Conservation (phyloP, 2,797 vertebrate species). For the Anolis apletophallus region DNA sequence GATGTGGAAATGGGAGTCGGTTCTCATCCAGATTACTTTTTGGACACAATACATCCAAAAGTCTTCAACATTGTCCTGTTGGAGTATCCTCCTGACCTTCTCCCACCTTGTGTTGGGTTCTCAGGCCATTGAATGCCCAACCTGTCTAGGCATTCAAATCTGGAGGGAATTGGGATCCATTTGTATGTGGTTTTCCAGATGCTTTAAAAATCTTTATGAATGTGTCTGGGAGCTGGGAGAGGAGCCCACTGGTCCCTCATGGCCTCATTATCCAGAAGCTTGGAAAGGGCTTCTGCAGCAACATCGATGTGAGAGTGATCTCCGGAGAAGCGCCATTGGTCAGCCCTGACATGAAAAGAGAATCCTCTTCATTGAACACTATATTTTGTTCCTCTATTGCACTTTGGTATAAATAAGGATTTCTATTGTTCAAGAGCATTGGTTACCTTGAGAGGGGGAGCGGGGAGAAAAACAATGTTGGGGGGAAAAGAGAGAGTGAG, state of each 20-base stretch:
- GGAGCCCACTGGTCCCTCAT: too few species aligned
- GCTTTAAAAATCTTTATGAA: not conserved
- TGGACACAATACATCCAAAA: too few species aligned
- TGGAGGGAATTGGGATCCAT: not conserved
- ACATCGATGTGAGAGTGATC: slow-evolving; percentile 3
- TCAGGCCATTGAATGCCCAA: not conserved
- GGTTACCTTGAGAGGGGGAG: slow-evolving; percentile 1
- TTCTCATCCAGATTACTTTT: not conserved
- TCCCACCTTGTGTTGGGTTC: not conserved
- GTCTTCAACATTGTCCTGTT: not conserved
- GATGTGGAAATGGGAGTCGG: not conserved
- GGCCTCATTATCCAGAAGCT: not conserved
- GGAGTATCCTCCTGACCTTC: not conserved
- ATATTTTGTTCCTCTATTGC: not conserved
- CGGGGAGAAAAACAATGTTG: slow-evolving; percentile 3
- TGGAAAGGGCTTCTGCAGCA: not conserved
- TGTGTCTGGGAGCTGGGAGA: too few species aligned
- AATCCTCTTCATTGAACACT: not conserved
- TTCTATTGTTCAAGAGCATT: not conserved
- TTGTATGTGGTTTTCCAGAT: too few species aligned
- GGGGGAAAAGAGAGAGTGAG: slow-evolving; percentile 10
- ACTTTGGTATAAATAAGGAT: not conserved
- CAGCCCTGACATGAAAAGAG: not conserved
- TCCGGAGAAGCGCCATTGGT: not conserved
- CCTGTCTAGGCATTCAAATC: not conserved